Conservation (phyloP, 1,140 invertebrate species). For the Antheraea pernyi region DNA sequence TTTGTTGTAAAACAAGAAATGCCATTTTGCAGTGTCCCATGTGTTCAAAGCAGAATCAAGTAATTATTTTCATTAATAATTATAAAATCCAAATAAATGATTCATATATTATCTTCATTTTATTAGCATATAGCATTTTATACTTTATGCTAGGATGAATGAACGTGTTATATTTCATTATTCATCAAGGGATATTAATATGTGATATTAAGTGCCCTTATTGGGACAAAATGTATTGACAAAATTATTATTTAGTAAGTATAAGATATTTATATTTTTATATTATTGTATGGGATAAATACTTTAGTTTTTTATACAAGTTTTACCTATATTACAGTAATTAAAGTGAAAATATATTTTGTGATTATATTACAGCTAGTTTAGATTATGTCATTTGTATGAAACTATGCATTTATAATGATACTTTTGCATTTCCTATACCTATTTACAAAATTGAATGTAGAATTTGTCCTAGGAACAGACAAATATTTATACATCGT, state of each 20-base stretch:
- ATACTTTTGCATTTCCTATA: no score
- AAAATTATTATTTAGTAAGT: background rate
- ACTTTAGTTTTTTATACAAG: background rate
- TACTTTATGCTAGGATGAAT: no score
- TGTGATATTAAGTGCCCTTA: background rate
- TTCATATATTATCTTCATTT: background rate
- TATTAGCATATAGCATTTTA: background rate
- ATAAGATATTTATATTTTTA: conserved; percentile 1
- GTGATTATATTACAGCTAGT: background rate
- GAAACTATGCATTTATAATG: background rate
- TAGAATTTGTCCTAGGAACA: no score
- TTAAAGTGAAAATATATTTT: background rate
- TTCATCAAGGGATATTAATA: background rate
- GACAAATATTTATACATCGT: no score
- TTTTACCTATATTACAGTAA: background rate
- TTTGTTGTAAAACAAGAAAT: conserved; percentile 85
- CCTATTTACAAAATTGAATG: no score
- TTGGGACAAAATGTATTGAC: background rate
- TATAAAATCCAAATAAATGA: background rate
- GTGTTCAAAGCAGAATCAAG: conserved; percentile 77
- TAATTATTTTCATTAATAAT: conserved; percentile 24
- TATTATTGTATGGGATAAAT: background rate
- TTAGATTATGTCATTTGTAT: background rate
- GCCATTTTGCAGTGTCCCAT: conserved; percentile 84
- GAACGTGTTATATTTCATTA: no score